Conservation (phyloP, 2,888 invertebrate genomes). For the Synergus laeviventris region DNA sequence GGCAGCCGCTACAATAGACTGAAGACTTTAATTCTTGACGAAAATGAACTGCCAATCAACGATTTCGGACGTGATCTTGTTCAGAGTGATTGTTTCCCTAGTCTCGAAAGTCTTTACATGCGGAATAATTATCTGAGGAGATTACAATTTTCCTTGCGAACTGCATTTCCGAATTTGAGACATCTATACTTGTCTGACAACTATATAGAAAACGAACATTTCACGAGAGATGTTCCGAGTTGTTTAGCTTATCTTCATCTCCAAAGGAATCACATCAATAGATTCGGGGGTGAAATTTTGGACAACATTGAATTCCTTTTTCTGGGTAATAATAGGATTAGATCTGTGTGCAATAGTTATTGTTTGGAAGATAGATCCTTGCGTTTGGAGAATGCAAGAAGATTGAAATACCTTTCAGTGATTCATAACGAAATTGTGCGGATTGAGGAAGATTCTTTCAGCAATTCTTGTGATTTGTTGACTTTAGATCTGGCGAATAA, state of each 20-base stretch:
- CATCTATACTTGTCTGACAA: constrained; percentile 66
- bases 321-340: constrained; percentile 62
- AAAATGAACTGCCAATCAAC: constrained; percentile 56
- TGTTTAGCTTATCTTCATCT: constrained; percentile 62
- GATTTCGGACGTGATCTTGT: constrained; percentile 47
- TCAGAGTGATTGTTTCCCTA: constrained; percentile 59
- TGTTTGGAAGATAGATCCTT: constrained; percentile 55
- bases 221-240: constrained; percentile 57
- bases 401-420: constrained; percentile 60
- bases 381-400: constrained; percentile 55
- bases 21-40: constrained; percentile 60
- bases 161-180: constrained; percentile 61
- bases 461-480: constrained; percentile 55
- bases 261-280: constrained; percentile 60
- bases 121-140: constrained; percentile 58
- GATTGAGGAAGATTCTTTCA: constrained; percentile 61
- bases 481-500: constrained; percentile 62
- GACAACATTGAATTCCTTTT: constrained; percentile 57
- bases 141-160: constrained; percentile 56
- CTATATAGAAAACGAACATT: constrained; percentile 56
- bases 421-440: constrained; percentile 58
- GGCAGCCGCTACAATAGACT: constrained; percentile 57
- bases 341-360: constrained; percentile 57
- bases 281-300: constrained; percentile 55
- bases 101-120: constrained; percentile 62